Conservation (phyloP, 2,797 vertebrate species). For the Falco berigora region DNA sequence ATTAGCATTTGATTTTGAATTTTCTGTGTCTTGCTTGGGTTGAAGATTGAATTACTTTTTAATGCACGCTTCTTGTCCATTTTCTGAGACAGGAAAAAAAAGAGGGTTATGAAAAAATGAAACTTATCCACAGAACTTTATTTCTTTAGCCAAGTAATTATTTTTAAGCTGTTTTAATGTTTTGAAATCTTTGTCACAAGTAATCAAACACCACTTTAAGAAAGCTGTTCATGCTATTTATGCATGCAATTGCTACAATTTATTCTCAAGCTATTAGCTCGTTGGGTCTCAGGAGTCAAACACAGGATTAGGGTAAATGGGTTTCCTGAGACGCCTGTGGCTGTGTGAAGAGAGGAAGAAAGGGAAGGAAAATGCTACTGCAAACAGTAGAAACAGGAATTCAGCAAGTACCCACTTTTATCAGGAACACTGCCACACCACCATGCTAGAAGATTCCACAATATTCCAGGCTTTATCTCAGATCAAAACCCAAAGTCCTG, state of each 20-base stretch:
- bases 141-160: neutral
- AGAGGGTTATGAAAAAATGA: neutral
- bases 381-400: neutral
- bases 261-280: constrained; percentile 9
- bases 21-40: constrained; percentile 12
- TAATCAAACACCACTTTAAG: constrained; percentile 15
- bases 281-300: neutral
- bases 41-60: constrained; percentile 27
- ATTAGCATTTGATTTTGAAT: neutral
- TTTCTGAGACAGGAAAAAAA: neutral
- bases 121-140: neutral
- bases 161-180: neutral
- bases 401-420: neutral
- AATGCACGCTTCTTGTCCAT: neutral
- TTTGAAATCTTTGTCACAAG: constrained; percentile 34
- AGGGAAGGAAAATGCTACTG: neutral
- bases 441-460: neutral
- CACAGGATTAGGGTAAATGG: neutral
- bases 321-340: neutral
- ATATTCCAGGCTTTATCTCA: neutral
- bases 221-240: neutral
- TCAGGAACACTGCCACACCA: neutral
- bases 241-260: neutral
- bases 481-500: neutral
- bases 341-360: neutral